Evolutionary conservation across 2,888 invertebrate genomes (phyloP).

Genomic region (Cosmorhoe ocellata): DNA sequence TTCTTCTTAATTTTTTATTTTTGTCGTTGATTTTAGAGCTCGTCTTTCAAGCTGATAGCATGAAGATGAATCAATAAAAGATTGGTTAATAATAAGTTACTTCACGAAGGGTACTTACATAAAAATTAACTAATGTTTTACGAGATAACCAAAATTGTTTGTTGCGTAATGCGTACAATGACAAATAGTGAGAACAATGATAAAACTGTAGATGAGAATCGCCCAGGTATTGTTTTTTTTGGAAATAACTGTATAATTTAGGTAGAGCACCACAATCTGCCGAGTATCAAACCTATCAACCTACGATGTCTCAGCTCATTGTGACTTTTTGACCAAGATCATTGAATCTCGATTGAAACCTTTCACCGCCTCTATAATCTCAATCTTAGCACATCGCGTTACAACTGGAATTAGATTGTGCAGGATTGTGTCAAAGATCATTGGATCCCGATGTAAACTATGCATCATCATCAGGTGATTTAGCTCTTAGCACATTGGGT

Average conservation of each 20-base stretch:
- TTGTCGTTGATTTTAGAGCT: too few relatives aligned
- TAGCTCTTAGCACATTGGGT: slow-evolving; percentile 8
- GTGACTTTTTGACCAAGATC: slow-evolving; percentile 17
- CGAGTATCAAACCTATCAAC: not conserved
- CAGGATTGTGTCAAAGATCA: slow-evolving; percentile 21
- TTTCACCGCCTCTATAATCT: not conserved
- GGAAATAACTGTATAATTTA: not conserved
- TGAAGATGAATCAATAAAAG: too few relatives aligned
- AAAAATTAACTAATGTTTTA: too few relatives aligned
- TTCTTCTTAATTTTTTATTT: too few relatives aligned
- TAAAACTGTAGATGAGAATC: too few relatives aligned
- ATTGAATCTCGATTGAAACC: slow-evolving; percentile 22
- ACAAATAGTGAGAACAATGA: too few relatives aligned
- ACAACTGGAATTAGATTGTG: slow-evolving; percentile 20
- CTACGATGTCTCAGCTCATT: slow-evolving; percentile 28
- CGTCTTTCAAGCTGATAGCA: too few relatives aligned
- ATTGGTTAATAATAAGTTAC: too few relatives aligned
- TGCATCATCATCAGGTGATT: slow-evolving; percentile 6
- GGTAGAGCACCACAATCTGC: too few relatives aligned
- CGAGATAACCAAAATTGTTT: too few relatives aligned
- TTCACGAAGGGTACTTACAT: too few relatives aligned
- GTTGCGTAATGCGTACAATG: too few relatives aligned
- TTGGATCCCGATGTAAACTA: slow-evolving; percentile 19
- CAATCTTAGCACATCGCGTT: slow-evolving; percentile 3
- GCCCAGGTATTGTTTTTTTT: not conserved